Percentiles rank a stretch among this genome's conserved stretches.
Conservation (phyloP, 2,797 vertebrate genomes). For the Paguma larvata region DNA sequence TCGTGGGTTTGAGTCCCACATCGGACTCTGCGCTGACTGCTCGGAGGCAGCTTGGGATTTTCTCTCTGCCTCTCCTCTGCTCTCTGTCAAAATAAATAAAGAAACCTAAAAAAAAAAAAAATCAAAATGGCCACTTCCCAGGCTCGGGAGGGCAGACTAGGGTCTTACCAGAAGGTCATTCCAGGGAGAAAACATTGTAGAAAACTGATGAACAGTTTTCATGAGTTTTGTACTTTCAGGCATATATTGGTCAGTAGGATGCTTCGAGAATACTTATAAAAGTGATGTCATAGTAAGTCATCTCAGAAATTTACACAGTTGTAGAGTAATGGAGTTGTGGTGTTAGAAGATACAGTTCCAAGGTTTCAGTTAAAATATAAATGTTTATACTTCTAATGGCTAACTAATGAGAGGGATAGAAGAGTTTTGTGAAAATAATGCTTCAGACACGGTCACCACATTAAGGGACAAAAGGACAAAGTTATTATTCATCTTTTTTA, state of each 20-base stretch:
- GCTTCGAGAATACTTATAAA: slow-evolving; percentile 17
- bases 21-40: too few species aligned
- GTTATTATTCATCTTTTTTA: slow-evolving; percentile 7
- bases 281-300: not conserved
- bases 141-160: not conserved
- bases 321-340: not conserved
- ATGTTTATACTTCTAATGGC: not conserved
- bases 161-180: not conserved
- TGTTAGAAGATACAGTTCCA: not conserved
- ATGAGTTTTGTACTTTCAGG: slow-evolving; percentile 3
- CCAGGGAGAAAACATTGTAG: not conserved
- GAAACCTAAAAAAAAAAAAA: too few species aligned
- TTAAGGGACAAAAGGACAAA: not conserved
- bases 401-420: not conserved
- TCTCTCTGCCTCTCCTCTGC: too few species aligned
- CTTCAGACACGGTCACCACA: not conserved
- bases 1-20: too few species aligned
- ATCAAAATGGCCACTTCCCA: not conserved
- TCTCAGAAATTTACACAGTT: not conserved
- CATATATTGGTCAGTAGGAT: not conserved
- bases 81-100: too few species aligned
- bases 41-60: too few species aligned
- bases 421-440: slow-evolving; percentile 37
- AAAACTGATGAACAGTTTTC: not conserved
- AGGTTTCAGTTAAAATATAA: not conserved